A percentile compares a stretch with the other conserved stretches of the same genome.
Conservation (phyloP, 2,113 vertebrate genomes). For the Chloroceryle aenea region DNA sequence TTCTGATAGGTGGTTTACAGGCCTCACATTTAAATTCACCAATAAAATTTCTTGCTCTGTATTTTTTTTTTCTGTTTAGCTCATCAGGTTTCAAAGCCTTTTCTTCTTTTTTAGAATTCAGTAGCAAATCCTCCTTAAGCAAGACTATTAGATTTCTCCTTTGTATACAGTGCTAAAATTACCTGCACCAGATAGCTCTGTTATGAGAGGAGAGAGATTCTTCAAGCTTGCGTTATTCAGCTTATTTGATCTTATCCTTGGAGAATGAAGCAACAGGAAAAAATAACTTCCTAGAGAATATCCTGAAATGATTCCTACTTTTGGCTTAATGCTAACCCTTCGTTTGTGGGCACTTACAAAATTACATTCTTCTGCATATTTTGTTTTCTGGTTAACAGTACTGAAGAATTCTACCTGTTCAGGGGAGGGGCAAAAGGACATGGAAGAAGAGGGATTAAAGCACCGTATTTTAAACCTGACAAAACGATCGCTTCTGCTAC, state of each 20-base stretch:
- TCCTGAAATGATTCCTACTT: background rate
- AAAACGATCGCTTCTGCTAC: background rate
- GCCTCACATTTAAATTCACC: background rate
- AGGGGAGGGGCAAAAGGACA: background rate
- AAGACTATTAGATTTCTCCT: background rate
- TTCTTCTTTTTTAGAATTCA: background rate
- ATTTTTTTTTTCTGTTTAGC: background rate
- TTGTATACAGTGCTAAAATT: background rate
- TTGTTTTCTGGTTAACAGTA: background rate
- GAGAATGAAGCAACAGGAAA: slow-evolving; percentile 16
- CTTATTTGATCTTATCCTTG: slow-evolving; percentile 48
- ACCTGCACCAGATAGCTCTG: background rate
- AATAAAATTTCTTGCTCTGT: background rate
- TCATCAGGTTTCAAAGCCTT: slow-evolving; percentile 7
- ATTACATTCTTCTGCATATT: background rate
- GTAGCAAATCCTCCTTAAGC: slow-evolving; percentile 9
- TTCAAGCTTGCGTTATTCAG: background rate
- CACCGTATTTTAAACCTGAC: background rate
- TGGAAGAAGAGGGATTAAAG: background rate
- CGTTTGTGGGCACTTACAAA: background rate
- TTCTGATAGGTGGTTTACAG: background rate
- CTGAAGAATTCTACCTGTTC: background rate
- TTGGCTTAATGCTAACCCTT: background rate
- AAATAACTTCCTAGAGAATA: slow-evolving; percentile 29
- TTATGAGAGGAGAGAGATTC: background rate